Base-by-base conservation (phyloP, 2,888 invertebrate species). In the Masnerella sp. region DNA sequence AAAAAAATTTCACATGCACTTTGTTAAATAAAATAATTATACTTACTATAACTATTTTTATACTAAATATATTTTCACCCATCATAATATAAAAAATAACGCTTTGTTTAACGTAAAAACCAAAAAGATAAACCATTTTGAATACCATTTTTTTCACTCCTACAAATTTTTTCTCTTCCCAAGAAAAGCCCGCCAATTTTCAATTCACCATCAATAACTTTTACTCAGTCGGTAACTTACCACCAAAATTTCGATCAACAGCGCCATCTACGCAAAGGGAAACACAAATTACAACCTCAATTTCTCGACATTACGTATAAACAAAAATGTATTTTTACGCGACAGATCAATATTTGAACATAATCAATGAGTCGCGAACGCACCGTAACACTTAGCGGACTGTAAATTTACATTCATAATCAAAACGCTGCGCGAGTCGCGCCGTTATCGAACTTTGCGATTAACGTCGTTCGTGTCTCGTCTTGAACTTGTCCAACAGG, bases 271-370 rank as follows among this genome's bases (percentile, higher is more conserved):
- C 7, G 12, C 11, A 28, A 43, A 42, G 17, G 52, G 14, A 15
- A 12, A 9, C 5, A 12, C 25, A 28, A 28, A 51, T 32, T 59
- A 51, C 34, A 71, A 62, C 43, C 59, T 72, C 38, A 54, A 64
- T 59, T 47, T 28, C 32, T 40, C 45, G 45, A 47, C 65, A 17
- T 54, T 38, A 51, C 28, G 54, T 47, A 62, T 67, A 67, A 73
- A 73, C 49, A 73, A 67, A 67, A 22, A 61, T 61, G 61, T 67
- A 67, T 67, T 73, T 72, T 73, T 61, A 67, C 38, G 20, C 45
- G 38, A 18, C 28, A 40, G 72, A 73, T 73, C 72, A 73, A 73
- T 73, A 73, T 56, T 73, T 67, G 61, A 56, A 15, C 56, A 49
- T 68, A 62, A 73, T 73, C 73, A 62, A 71, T 71, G 64, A 52